Evolutionary conservation across 2,797 vertebrate species (phyloP).

Genomic region (Acipenser transmontanus): DNA sequence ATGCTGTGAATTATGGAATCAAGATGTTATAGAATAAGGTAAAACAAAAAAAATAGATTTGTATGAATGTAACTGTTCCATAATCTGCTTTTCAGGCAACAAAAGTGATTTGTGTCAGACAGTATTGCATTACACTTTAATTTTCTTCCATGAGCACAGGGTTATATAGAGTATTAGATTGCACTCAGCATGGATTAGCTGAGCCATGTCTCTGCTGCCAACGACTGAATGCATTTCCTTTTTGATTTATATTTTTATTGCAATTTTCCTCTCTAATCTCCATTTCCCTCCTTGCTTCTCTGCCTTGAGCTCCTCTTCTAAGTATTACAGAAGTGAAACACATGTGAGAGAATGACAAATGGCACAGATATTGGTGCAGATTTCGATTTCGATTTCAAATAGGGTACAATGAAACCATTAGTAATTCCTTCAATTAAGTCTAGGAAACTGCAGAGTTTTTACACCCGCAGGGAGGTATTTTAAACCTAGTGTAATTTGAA

Average conservation of each 20-base stretch:
- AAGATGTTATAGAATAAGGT: conserved; percentile 49
- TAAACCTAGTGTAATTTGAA: no score
- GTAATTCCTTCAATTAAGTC: no score
- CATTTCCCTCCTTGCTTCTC: conserved; percentile 39
- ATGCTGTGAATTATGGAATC: conserved; percentile 54
- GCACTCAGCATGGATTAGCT: conserved; percentile 66
- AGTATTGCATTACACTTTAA: conserved; percentile 75
- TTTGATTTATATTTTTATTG: conserved; percentile 68
- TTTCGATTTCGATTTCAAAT: no score
- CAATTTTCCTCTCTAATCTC: conserved; percentile 31
- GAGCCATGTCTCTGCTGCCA: conserved; percentile 58
- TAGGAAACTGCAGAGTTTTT: no score
- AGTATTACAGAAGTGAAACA: no score
- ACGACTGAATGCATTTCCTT: conserved; percentile 65
- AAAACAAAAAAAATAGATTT: conserved; percentile 53
- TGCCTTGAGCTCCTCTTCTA: conserved; percentile 38
- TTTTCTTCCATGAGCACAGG: conserved; percentile 64
- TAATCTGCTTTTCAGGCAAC: conserved; percentile 67
- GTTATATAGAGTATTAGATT: conserved; percentile 72
- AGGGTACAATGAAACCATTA: no score
- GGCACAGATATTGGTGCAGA: no score
- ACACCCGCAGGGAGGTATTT: no score
- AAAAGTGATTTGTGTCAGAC: conserved; percentile 68
- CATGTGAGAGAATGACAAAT: no score
- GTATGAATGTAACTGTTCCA: conserved; percentile 66